These are phyloP conservation scores for Drosophila kanekoi DNA, from an alignment of 2,888 invertebrate species.

Conservation along the genomic window DNA sequence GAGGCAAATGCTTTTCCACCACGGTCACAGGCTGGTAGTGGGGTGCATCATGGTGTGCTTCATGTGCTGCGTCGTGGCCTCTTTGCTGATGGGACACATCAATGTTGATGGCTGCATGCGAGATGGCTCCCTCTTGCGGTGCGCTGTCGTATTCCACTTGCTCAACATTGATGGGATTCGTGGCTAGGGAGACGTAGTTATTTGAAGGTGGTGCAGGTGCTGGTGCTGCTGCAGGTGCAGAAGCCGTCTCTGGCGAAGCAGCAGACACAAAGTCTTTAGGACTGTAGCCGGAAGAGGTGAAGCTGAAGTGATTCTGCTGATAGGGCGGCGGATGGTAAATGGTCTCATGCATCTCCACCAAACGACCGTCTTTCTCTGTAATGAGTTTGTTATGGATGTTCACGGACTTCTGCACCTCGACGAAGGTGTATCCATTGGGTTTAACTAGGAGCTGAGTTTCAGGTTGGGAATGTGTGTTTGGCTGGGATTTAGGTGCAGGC, in stretches of 20 bases:
- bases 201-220: slow-evolving; percentile 14
- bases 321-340: slow-evolving; percentile 72
- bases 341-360: slow-evolving; percentile 83
- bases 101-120: slow-evolving; percentile 44
- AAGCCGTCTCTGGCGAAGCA: too few relatives aligned
- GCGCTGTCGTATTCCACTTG: slow-evolving; percentile 61
- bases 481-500: slow-evolving; percentile 12
- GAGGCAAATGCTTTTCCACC: slow-evolving; percentile 85
- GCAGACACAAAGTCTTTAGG: slow-evolving; percentile 36
- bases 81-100: slow-evolving; percentile 19
- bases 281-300: slow-evolving; percentile 23
- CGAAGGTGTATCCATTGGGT: slow-evolving; percentile 86
- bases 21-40: slow-evolving; percentile 7
- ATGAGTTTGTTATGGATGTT: slow-evolving; percentile 84
- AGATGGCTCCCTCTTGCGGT: slow-evolving; percentile 55
- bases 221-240: slow-evolving; percentile 1
- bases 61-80: not conserved
- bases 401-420: slow-evolving; percentile 89
- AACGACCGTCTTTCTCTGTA: slow-evolving; percentile 82
- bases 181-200: slow-evolving; percentile 67
- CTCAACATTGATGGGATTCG: slow-evolving; percentile 77
- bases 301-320: slow-evolving; percentile 36
- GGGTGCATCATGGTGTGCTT: slow-evolving; percentile 1
- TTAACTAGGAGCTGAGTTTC: slow-evolving; percentile 39
- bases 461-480: slow-evolving; percentile 2